Percentiles rank a stretch among this genome's conserved stretches.
Conservation (phyloP, 53 echinoderm and acorn worm species). For the Zoroaster sp. region DNA sequence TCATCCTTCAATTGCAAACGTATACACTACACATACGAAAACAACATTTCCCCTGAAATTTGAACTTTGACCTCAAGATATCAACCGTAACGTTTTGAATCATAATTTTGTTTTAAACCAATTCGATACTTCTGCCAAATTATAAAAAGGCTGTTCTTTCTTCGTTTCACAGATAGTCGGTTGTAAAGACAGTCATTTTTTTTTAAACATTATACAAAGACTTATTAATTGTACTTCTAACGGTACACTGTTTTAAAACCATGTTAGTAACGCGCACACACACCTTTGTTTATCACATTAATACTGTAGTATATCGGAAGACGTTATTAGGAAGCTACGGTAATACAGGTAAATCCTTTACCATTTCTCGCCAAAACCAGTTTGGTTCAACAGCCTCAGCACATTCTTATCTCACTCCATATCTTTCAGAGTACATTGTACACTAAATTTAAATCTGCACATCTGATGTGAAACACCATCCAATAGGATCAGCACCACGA, state of each 20-base stretch:
- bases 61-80: background rate
- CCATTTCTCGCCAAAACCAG: background rate
- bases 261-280: conserved; percentile 40
- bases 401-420: background rate
- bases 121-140: background rate
- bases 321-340: conserved; percentile 38
- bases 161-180: conserved; percentile 33
- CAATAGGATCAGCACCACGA: conserved; percentile 20
- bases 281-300: background rate
- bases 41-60: background rate
- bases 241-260: conserved; percentile 6
- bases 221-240: background rate
- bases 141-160: background rate
- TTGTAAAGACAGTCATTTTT: conserved; percentile 34
- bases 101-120: background rate
- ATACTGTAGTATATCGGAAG: conserved; percentile 44
- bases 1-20: background rate
- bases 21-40: background rate
- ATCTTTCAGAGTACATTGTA: background rate
- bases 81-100: background rate
- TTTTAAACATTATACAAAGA: conserved; percentile 22
- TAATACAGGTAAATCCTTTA: background rate
- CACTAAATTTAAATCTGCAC: background rate
- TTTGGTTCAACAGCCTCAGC: conserved; percentile 14
- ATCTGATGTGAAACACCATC: background rate